A percentile compares a stretch with the other conserved stretches of the same genome.
These are phyloP conservation scores for Rhincodon typus DNA, from an alignment of 2,797 vertebrate genomes.

Conservation along the genomic window DNA sequence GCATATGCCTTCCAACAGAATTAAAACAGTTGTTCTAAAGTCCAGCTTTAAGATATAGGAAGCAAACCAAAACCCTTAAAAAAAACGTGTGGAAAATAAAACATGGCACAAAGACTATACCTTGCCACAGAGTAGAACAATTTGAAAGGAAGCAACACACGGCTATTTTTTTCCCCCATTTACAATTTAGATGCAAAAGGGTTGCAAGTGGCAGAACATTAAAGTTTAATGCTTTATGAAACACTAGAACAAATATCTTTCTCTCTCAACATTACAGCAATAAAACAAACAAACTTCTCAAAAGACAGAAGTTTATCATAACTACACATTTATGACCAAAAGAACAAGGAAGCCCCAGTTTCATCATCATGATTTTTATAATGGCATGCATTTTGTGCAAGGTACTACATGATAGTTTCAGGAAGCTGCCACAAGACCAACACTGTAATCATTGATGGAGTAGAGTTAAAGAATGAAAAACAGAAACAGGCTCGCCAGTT, in stretches of 20 bases:
- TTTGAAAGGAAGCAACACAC: not conserved
- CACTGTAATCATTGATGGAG: not conserved
- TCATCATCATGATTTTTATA: not conserved
- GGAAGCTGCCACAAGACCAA: not conserved
- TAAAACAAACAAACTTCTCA: not conserved
- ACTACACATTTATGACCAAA: not conserved
- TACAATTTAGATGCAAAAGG: not conserved
- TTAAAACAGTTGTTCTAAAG: not conserved
- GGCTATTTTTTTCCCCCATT: not conserved
- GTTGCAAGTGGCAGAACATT: not conserved
- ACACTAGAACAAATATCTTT: not conserved
- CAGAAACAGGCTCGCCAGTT: not conserved
- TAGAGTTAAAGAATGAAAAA: not conserved
- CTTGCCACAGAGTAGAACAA: not conserved
- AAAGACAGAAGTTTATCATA: not conserved
- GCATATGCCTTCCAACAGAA: not conserved
- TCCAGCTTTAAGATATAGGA: not conserved
- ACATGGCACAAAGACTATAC: not conserved
- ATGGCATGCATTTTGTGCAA: not conserved
- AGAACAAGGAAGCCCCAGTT: not conserved
- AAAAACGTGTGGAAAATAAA: not conserved
- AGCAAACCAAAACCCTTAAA: not conserved
- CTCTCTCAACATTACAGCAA: not conserved
- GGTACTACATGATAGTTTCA: not conserved
- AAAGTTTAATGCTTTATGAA: not conserved